Evolutionary conservation across 2,113 vertebrate species (phyloP), one percentile per base, ranked within the genome.

Genomic region (Nyctereutes procyonoides): DNA sequence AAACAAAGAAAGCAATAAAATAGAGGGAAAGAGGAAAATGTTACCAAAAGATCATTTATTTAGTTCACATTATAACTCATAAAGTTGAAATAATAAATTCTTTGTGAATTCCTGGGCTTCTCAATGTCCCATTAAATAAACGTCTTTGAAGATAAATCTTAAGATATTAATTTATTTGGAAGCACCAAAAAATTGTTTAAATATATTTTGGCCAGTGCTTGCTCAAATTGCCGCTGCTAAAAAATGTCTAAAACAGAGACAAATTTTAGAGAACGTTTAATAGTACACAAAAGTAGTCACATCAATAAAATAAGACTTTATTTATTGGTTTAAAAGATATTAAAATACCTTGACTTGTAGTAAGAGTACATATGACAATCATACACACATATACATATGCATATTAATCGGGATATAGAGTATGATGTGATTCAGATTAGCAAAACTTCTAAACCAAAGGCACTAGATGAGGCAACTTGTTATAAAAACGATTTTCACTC

Each of bases 401-500:
- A 4, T 9, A 32, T 13, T 55, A 19, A 48, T 26, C 32, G 9
- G 10, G 14, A 73, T 35, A 6, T 43, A 53, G 9, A 83, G 2
- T 7, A 48, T 0, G 3, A 19, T 73, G 24, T 73, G 51, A 38
- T 82, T 97, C 22, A 95, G n/a, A 71, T 0, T 79, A 16, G 60
- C 11, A 82, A 32, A 91, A 79, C 5, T 55, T 93, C 74, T 96
- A 74, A 76, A 43, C 80, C 32, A 85, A 74, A 95, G 13, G 2
- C 24, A 60, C 20, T 62, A 26, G 24, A 79, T 82, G 30, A 88
- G 77, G 58, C 1, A 79, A 14, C 30, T 80, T 87, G 30, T 77
- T 92, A 53, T 28, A 48, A 91, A 95, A 94, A 69, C 26, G 9
- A 74, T 73, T 63, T 74, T 86, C 19, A 82, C 19, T 82, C 8